Percentiles rank a stretch among this genome's conserved stretches.
Evolutionary conservation across 2,113 vertebrate genomes (phyloP).

Genomic region (Sylvia atricapilla): DNA sequence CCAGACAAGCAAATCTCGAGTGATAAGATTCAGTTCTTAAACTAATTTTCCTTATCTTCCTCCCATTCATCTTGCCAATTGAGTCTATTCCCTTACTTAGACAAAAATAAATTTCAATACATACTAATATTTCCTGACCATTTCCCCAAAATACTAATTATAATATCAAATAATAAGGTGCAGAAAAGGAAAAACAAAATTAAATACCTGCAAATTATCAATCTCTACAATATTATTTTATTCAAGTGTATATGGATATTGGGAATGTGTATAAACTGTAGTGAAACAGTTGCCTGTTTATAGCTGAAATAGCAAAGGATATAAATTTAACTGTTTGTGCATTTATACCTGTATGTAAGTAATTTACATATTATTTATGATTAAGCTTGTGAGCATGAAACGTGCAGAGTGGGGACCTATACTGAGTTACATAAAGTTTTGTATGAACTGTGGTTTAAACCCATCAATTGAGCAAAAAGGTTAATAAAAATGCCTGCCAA

Average conservation of each 20-base stretch:
- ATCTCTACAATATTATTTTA: not conserved
- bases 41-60: not conserved
- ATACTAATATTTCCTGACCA: not conserved
- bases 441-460: not conserved
- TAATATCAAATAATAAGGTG: not conserved
- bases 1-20: not conserved
- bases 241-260: not conserved
- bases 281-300: not conserved
- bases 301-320: not conserved
- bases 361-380: not conserved
- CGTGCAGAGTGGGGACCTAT: not conserved
- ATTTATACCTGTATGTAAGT: not conserved
- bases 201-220: not conserved
- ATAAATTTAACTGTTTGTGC: not conserved
- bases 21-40: not conserved
- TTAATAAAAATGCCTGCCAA: not conserved
- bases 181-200: not conserved
- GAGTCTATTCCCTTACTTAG: not conserved
- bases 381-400: not conserved
- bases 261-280: not conserved
- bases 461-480: not conserved
- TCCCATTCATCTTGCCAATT: not conserved
- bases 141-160: not conserved
- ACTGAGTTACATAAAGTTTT: not conserved
- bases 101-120: not conserved